Base-by-base conservation (phyloP, 1,140 invertebrate species). In the Lerema accius region DNA sequence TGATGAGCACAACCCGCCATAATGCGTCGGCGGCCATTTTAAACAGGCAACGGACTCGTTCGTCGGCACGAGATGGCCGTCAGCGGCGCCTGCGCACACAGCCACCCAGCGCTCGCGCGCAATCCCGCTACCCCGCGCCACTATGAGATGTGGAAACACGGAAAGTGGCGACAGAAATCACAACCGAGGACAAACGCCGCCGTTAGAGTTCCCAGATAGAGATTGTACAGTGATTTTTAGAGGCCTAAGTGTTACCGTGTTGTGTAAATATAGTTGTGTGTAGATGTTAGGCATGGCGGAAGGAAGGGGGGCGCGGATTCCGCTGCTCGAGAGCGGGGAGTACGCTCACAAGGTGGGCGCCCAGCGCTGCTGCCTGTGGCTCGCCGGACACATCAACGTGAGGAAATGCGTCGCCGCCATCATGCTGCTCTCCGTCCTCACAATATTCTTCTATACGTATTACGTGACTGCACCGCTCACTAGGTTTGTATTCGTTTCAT, bases 401-500 rank as follows among this genome's bases (percentile, higher is more conserved):
- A 94, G 94, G 81, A 93, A 94, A 67, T 95, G 94, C 83, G 94
- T 95, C 69, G 92, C 92, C 50, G 94, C 92, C 42, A 89, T 95
- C 62, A 91, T 95, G 65, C 86, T 94, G 71, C 90, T 95, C 65
- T 94, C 94, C 69, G 80, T 95, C 76, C 91, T 94, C 76, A 94
- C 94, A 67, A 95, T 95, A 82, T 93, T 95, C 80, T 95, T 95
- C 85, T 95, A 95, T 86, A 94, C 94, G 16, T 93, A 95, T 82
- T 95, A 95, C 75, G 92, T 95, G 81, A 94, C 93, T 75, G 93
- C 92, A 75, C 93, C 94, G n/a, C 90, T 95, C 61, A 93, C 94
- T 37, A 95, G 94, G 94, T 95, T 78, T 93, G 92, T 73, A 13
- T 5, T 26, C 17, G 11, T 4, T 6, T n/a, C 42, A 1, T 49